These are phyloP conservation scores for Phytoseiulus persimilis DNA, from an alignment of 2,888 invertebrate genomes.

Conservation along the genomic window DNA sequence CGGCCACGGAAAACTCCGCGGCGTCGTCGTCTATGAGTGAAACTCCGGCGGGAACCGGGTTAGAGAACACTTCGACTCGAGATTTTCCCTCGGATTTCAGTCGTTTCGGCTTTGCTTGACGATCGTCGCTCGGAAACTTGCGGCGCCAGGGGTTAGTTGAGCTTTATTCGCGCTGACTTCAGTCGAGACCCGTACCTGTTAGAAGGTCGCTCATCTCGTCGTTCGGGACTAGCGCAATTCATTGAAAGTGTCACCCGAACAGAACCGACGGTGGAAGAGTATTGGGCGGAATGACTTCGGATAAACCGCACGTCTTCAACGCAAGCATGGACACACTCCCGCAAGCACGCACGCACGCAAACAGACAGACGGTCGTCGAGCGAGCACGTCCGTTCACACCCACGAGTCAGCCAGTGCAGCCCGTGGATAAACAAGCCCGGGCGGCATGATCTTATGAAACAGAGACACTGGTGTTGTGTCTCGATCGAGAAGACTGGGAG, in stretches of 20 bases:
- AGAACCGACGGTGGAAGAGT: neutral
- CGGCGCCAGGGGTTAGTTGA: neutral
- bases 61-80: no score
- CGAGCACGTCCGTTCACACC: neutral
- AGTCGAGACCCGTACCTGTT: neutral
- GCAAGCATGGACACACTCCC: neutral
- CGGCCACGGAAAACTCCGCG: no score
- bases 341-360: neutral
- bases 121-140: neutral
- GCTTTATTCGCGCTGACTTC: neutral
- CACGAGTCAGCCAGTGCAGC: neutral
- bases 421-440: neutral
- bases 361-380: neutral
- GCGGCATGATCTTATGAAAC: constrained; percentile 5
- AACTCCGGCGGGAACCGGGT: no score
- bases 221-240: neutral
- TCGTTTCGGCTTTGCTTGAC: neutral
- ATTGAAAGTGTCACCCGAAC: neutral
- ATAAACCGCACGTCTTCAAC: neutral
- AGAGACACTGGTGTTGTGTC: neutral
- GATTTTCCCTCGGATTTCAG: neutral
- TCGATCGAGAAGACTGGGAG: neutral
- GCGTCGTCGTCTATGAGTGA: no score
- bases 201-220: neutral
- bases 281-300: neutral